These are phyloP conservation scores for Xyliphius kryptos DNA, from an alignment of 2,113 vertebrate species.

Conservation along the genomic window DNA sequence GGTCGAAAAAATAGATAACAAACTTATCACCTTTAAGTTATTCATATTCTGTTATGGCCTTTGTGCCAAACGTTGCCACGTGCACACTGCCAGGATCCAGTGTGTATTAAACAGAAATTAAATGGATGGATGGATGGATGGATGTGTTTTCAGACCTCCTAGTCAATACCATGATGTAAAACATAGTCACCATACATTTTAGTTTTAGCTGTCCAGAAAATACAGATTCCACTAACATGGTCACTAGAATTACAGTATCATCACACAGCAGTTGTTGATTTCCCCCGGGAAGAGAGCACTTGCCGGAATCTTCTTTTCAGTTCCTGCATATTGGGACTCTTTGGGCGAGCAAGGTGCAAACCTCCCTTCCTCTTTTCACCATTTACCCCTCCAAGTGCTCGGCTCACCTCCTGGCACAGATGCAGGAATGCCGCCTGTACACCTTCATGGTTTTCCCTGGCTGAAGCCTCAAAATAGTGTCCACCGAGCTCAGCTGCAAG, in stretches of 20 bases:
- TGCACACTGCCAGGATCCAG: too few species aligned
- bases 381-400: constrained; percentile 69
- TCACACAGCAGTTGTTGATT: constrained; percentile 73
- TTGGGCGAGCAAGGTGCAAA: constrained; percentile 81
- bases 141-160: too few species aligned
- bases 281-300: constrained; percentile 83
- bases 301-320: constrained; percentile 85
- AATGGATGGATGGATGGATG: too few species aligned
- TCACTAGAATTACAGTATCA: background rate
- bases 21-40: too few species aligned
- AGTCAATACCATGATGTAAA: too few species aligned
- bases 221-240: too few species aligned
- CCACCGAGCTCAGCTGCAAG: constrained; percentile 73
- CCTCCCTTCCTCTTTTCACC: constrained; percentile 84
- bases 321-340: constrained; percentile 92
- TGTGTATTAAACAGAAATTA: too few species aligned
- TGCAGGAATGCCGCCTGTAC: constrained; percentile 79
- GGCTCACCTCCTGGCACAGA: constrained; percentile 81
- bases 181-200: too few species aligned
- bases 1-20: too few species aligned
- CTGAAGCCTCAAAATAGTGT: constrained; percentile 79
- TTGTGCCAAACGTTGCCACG: too few species aligned
- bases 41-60: too few species aligned
- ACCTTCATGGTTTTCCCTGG: constrained; percentile 80
- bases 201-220: too few species aligned